Evolutionary conservation across 1,140 invertebrate species (phyloP).

Genomic region (Cyclina sinensis): DNA sequence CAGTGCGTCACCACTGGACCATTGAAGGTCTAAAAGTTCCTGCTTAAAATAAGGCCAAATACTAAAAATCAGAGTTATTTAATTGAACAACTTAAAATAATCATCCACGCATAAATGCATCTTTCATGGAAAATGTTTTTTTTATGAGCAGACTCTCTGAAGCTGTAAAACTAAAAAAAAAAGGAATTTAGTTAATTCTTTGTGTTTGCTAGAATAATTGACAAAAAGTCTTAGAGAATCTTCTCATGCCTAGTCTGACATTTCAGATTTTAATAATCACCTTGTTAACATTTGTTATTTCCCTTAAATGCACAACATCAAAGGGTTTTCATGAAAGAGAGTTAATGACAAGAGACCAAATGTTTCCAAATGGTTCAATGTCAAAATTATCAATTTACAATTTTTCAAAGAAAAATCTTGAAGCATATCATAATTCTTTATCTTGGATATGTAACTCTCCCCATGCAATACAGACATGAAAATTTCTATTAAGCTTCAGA

Average conservation of each 20-base stretch:
- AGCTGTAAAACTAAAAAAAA: no score
- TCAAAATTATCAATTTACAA: conserved; percentile 24
- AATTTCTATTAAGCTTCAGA: not conserved
- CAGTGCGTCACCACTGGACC: no score
- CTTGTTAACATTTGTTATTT: conserved; percentile 6
- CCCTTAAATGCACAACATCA: not conserved
- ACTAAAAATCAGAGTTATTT: no score
- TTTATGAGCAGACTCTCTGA: no score
- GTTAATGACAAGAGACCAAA: conserved; percentile 1
- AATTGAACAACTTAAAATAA: no score
- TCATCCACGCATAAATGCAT: no score
- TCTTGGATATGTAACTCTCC: not conserved
- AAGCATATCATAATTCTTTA: not conserved
- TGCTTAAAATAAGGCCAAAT: no score
- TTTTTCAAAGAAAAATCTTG: not conserved
- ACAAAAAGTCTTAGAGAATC: not conserved
- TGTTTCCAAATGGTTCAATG: not conserved
- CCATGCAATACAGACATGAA: not conserved
- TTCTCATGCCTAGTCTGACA: not conserved
- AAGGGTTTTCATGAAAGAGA: not conserved
- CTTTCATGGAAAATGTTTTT: no score
- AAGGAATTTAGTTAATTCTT: no score
- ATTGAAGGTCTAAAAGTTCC: no score
- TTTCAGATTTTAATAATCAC: not conserved
- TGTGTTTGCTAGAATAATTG: not conserved